Evolutionary conservation across 1,140 invertebrate genomes (phyloP).

Genomic region (Neodiprion lecontei): DNA sequence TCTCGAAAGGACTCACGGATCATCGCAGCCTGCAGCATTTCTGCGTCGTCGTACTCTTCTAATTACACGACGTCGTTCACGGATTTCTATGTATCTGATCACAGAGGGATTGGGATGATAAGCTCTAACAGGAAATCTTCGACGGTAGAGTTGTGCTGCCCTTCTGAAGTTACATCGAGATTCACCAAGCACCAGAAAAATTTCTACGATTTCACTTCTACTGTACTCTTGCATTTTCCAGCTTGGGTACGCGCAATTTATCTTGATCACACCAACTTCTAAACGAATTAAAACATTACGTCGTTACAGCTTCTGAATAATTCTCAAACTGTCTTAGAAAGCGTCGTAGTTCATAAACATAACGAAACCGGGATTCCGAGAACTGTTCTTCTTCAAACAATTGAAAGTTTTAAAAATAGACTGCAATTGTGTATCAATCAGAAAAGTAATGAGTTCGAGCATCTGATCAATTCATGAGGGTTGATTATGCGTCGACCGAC

Average conservation of each 20-base stretch:
- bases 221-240: not conserved
- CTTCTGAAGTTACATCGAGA: not conserved
- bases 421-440: not conserved
- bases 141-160: constrained; percentile 10
- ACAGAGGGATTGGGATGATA: constrained; percentile 5
- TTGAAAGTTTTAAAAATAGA: not conserved
- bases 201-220: constrained; percentile 16
- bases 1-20: constrained; percentile 16
- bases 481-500: not conserved
- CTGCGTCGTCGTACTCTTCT: constrained; percentile 2
- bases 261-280: not conserved
- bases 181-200: constrained; percentile 19
- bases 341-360: not conserved
- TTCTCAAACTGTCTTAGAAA: not conserved
- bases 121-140: not conserved
- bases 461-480: not conserved
- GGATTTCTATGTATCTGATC: constrained; percentile 9
- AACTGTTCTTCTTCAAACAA: not conserved
- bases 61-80: not conserved
- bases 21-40: constrained; percentile 11
- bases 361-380: not conserved
- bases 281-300: not conserved
- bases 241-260: not conserved
- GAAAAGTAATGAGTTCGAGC: not conserved
- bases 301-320: not conserved